These are phyloP conservation scores for Prochilodus magdalenae DNA, from an alignment of 2,113 vertebrate genomes.

Conservation along the genomic window DNA sequence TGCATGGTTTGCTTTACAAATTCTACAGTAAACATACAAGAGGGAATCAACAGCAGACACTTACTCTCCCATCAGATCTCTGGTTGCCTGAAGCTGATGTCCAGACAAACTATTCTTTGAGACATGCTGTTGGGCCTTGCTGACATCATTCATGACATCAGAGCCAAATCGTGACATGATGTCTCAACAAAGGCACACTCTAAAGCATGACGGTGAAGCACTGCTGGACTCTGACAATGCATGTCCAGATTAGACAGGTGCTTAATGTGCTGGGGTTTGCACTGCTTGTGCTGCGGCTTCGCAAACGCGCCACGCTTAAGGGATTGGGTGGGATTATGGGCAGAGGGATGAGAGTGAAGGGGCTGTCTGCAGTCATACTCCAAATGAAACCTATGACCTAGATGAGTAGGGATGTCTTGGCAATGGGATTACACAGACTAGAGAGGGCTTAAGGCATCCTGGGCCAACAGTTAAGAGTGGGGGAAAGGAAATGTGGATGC, in stretches of 20 bases:
- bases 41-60: too few relatives aligned
- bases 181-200: neutral
- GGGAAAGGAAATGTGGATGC: neutral
- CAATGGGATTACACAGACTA: constrained; percentile 67
- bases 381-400: constrained; percentile 67
- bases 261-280: neutral
- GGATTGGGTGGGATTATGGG: constrained; percentile 17
- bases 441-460: constrained; percentile 3
- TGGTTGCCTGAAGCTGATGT: neutral
- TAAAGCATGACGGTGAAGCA: neutral
- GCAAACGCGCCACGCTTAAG: neutral
- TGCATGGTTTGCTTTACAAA: too few relatives aligned
- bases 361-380: constrained; percentile 42
- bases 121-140: neutral
- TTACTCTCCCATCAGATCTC: neutral
- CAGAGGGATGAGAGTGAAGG: constrained; percentile 5
- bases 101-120: constrained; percentile 2
- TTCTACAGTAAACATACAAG: too few relatives aligned
- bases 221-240: neutral
- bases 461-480: neutral
- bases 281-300: neutral
- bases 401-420: constrained; percentile 55
- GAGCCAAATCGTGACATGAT: neutral
- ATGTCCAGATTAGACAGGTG: neutral
- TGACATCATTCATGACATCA: neutral